Evolutionary conservation across 2,797 vertebrate species (phyloP).

Genomic region (Leptoclinus maculatus): DNA sequence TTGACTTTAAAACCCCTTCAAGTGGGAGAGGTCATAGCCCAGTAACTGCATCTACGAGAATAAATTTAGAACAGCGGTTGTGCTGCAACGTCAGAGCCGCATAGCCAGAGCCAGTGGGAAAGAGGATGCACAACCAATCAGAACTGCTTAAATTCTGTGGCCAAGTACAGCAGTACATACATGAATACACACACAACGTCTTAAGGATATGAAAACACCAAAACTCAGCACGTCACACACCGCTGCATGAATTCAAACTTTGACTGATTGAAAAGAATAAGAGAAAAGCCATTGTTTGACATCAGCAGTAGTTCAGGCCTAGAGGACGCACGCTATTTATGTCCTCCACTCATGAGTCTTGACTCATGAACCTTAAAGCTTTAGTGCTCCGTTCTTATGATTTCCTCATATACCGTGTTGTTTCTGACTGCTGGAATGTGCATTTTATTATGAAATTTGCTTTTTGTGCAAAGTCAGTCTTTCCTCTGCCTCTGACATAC

Average conservation of each 20-base stretch:
- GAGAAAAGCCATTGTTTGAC: slow-evolving; percentile 50
- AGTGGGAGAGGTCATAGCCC: not conserved
- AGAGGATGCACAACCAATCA: slow-evolving; percentile 17
- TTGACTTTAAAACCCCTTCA: not conserved
- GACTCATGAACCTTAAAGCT: slow-evolving; percentile 48
- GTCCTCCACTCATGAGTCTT: slow-evolving; percentile 37
- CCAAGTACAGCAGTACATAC: not conserved
- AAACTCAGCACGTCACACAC: slow-evolving; percentile 16
- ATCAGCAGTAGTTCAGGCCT: slow-evolving; percentile 61
- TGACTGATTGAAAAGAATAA: slow-evolving; percentile 19
- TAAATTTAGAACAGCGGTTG: not conserved
- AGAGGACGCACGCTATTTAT: slow-evolving; percentile 61
- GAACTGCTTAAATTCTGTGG: not conserved
- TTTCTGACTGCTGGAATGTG: not conserved
- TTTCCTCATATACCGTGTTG: slow-evolving; percentile 8
- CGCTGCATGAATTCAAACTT: slow-evolving; percentile 16
- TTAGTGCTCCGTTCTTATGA: not conserved
- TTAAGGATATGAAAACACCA: not conserved
- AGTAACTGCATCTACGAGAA: not conserved
- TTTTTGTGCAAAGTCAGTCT: not conserved
- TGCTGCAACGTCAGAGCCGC: not conserved
- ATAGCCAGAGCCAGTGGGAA: not conserved
- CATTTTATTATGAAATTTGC: slow-evolving; percentile 30
- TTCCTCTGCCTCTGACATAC: slow-evolving; percentile 21
- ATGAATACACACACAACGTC: slow-evolving; percentile 29